Conservation (phyloP, 2,888 invertebrate species). For the Philopedon plagiatum region DNA sequence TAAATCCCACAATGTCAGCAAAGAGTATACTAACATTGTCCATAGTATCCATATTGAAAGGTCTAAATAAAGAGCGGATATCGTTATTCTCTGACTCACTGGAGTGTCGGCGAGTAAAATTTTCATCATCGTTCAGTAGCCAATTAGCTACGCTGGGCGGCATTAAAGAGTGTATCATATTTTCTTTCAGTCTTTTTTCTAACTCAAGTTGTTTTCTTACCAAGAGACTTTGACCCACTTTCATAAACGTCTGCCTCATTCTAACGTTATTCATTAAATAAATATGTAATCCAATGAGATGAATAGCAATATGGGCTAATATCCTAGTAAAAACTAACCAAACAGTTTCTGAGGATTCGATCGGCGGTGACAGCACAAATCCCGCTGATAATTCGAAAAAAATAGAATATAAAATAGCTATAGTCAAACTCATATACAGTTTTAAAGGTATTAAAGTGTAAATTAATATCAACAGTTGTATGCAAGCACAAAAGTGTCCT, state of each 20-base stretch:
- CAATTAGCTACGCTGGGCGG: slow-evolving; percentile 93
- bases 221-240: slow-evolving; percentile 93
- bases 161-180: slow-evolving; percentile 98
- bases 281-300: slow-evolving; percentile 93
- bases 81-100: slow-evolving; percentile 73
- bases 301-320: slow-evolving; percentile 89
- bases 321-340: slow-evolving; percentile 75
- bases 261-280: slow-evolving; percentile 93
- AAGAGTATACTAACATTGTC: slow-evolving; percentile 96
- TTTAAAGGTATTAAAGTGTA: slow-evolving; percentile 96
- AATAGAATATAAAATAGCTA: slow-evolving; percentile 87
- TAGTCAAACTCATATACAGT: slow-evolving; percentile 85
- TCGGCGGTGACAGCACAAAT: slow-evolving; percentile 53
- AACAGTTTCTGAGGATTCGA: slow-evolving; percentile 1
- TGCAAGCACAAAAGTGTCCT: slow-evolving; percentile 86
- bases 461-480: slow-evolving; percentile 90
- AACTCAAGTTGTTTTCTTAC: slow-evolving; percentile 91
- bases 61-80: slow-evolving; percentile 88
- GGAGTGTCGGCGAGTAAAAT: slow-evolving; percentile 72
- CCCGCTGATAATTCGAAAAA: slow-evolving; percentile 84
- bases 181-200: slow-evolving; percentile 95
- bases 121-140: slow-evolving; percentile 83
- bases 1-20: slow-evolving; percentile 98
- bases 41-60: slow-evolving; percentile 98
- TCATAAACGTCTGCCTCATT: slow-evolving; percentile 96